A percentile compares a stretch with the other conserved stretches of the same genome.
Evolutionary conservation across 2,888 invertebrate genomes (phyloP).

Genomic region (Apodemia duryi): DNA sequence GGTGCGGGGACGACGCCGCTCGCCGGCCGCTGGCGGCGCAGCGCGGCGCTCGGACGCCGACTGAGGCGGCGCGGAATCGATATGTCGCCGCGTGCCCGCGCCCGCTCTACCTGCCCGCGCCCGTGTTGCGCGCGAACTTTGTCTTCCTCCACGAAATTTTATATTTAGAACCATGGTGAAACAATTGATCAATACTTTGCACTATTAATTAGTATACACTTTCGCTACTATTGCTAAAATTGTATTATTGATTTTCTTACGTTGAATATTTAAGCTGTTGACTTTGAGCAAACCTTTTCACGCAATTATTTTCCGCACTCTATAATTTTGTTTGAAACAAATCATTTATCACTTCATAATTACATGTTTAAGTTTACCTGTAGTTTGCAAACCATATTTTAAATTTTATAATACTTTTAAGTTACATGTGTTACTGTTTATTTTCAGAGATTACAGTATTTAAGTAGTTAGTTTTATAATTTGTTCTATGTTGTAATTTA

Average conservation of each 20-base stretch:
- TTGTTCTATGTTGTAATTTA: too few species aligned
- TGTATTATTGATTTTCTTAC: slow-evolving; percentile 15
- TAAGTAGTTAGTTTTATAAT: too few species aligned
- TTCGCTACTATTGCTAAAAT: slow-evolving; percentile 43
- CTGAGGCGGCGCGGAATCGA: slow-evolving; percentile 75
- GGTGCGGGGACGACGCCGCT: slow-evolving; percentile 43
- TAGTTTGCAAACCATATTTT: not conserved
- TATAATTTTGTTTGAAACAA: slow-evolving; percentile 1
- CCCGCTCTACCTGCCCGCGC: slow-evolving; percentile 59
- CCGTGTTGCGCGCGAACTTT: slow-evolving; percentile 79
- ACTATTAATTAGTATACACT: slow-evolving; percentile 70
- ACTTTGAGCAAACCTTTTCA: slow-evolving; percentile 5
- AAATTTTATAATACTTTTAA: not conserved
- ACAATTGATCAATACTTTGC: slow-evolving; percentile 77
- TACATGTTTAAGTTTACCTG: too few species aligned
- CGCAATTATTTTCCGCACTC: slow-evolving; percentile 9
- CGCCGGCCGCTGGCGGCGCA: slow-evolving; percentile 73
- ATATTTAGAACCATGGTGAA: slow-evolving; percentile 78
- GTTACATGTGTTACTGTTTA: too few species aligned
- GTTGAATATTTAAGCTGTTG: not conserved
- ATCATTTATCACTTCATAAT: not conserved
- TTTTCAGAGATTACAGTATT: too few species aligned
- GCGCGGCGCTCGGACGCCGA: slow-evolving; percentile 77
- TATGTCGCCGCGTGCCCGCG: slow-evolving; percentile 63
- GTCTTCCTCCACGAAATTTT: slow-evolving; percentile 76